Conservation (phyloP, 2,888 invertebrate genomes). For the Xestia sexstrigata region DNA sequence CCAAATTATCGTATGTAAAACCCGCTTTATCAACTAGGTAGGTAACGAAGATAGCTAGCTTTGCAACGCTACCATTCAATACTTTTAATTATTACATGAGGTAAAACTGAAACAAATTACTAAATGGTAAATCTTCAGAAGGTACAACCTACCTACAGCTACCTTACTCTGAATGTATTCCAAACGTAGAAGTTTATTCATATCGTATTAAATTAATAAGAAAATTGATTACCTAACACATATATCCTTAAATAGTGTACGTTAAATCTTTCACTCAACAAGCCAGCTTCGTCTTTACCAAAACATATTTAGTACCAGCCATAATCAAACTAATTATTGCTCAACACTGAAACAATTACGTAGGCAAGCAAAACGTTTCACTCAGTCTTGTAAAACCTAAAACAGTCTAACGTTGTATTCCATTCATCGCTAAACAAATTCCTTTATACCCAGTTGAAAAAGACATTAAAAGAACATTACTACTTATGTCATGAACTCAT, state of each 20-base stretch:
- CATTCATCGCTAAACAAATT: slow-evolving; percentile 14
- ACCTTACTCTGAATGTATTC: background rate
- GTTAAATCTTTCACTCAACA: background rate
- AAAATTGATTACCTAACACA: background rate
- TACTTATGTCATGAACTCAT: too few species aligned
- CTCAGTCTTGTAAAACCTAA: background rate
- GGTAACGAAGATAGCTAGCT: background rate
- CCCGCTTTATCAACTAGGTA: background rate
- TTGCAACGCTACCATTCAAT: too few species aligned
- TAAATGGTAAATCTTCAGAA: too few species aligned
- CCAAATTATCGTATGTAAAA: background rate
- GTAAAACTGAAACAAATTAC: background rate
- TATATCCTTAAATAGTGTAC: background rate
- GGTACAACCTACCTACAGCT: background rate
- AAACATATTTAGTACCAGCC: too few species aligned
- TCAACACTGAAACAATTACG: background rate
- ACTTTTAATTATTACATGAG: too few species aligned
- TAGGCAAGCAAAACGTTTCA: background rate
- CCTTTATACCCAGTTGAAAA: background rate
- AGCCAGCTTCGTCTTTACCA: too few species aligned
- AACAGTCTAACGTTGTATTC: background rate
- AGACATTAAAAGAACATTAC: slow-evolving; percentile 17
- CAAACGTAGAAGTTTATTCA: background rate
- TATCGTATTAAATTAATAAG: background rate
- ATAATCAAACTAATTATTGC: background rate